Base-by-base conservation (phyloP, 2,888 invertebrate genomes). In the Arrhopalites spinosus region DNA sequence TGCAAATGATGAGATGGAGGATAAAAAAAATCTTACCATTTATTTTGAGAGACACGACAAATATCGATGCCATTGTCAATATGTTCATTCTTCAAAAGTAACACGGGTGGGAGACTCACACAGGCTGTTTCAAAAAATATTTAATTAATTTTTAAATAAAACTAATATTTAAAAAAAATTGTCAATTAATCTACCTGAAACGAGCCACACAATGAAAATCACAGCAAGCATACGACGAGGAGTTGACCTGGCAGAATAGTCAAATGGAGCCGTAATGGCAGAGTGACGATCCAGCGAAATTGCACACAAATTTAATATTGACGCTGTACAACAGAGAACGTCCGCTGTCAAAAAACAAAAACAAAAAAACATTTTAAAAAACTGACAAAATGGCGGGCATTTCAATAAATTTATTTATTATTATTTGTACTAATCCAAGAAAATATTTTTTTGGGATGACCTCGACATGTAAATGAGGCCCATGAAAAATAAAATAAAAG, bases 281-380 rank as follows among this genome's bases (percentile, higher is more conserved):
- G 93, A 92, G 86, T 96, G 98, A 74, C 97, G 90, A 86, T 99
- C 99, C 77, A 98, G 93, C 75, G 96, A 95, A 86, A 99, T 98
- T 90, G 97, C 97, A 86, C 98, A 98, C 80, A 99, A 89, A 87
- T 98, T 98, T 69, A 98, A 88, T 83, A 99, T 99, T 83, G 97
- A 98, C n/a, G 98, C 98, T 25, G 98, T 96, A 85, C 96, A 98
- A 83, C 97, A 96, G 83, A 98, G 90, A 47, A 99, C 96, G 86
- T 99, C 98, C 85, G 96, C 95, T 73, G 95, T 59, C 13, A 2
- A 23, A 59, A 25, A 1, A n/a, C 45, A 47, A 1, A 3, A 59
- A 27, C 50, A 59, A 59, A 25, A 23, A 59, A 59, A 59, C 1
- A 53, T 11, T 2, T 53, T 53, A 7, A 36, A 36, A n/a, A n/a